Evolutionary conservation across 2,888 invertebrate genomes (phyloP).

Genomic region (Suillia variegata): DNA sequence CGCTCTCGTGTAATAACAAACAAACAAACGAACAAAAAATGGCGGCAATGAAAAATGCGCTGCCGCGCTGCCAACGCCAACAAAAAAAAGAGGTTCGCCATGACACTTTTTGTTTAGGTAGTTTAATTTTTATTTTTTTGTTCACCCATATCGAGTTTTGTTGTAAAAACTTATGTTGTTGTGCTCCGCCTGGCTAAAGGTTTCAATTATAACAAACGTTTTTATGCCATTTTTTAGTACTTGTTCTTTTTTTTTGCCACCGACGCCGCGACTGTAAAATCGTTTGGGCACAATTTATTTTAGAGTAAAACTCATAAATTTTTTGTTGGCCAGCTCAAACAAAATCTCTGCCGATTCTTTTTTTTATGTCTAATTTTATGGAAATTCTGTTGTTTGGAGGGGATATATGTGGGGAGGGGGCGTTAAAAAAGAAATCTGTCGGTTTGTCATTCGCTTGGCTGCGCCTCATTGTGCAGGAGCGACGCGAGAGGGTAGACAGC

Average conservation of each 20-base stretch:
- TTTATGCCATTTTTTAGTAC: slow-evolving; percentile 10
- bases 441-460: slow-evolving; percentile 53
- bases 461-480: slow-evolving; percentile 48
- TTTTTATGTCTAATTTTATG: slow-evolving; percentile 53
- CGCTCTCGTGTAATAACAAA: neutral
- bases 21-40: too few species aligned
- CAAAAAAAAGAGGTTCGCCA: neutral
- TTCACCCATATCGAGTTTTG: neutral
- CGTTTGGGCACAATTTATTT: too few species aligned
- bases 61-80: neutral
- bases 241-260: slow-evolving; percentile 32
- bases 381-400: slow-evolving; percentile 34
- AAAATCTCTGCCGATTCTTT: slow-evolving; percentile 52
- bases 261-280: slow-evolving; percentile 41
- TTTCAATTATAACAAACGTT: neutral
- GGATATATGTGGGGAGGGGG: neutral
- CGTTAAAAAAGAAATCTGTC: slow-evolving; percentile 50
- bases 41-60: neutral
- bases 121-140: too few species aligned
- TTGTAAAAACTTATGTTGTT: too few species aligned
- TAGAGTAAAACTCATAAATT: neutral
- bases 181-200: too few species aligned
- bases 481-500: neutral
- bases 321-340: neutral
- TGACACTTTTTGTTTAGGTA: neutral